phyloP scores from a whole-genome alignment of 2,113 vertebrate genomes.

The Sitta europaea region DNA sequence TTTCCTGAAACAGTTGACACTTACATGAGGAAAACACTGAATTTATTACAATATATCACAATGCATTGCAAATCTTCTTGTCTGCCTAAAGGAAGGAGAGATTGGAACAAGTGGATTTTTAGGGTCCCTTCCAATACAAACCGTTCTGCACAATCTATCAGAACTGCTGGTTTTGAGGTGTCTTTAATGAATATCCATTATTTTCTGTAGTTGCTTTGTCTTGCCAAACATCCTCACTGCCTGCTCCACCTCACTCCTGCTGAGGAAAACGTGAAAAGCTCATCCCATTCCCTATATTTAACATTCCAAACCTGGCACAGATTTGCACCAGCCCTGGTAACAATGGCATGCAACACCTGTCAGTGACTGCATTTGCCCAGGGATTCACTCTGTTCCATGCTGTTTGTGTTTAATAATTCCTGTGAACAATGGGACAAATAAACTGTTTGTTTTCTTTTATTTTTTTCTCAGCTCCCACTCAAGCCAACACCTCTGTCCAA shows the following conservation, averaged over 20 bases:
- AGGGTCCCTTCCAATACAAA: neutral
- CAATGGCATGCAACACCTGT: conserved; percentile 49
- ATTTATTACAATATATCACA: neutral
- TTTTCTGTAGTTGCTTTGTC: neutral
- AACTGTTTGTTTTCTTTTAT: neutral
- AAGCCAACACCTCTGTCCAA: conserved; percentile 8
- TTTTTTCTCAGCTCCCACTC: neutral
- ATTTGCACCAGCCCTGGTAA: neutral
- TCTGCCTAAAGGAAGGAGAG: neutral
- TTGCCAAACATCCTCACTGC: neutral
- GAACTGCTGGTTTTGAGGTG: neutral
- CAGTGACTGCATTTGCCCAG: conserved; percentile 31
- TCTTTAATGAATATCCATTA: neutral
- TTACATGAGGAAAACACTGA: neutral
- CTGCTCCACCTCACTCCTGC: neutral
- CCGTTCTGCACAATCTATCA: neutral
- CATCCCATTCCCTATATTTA: conserved; percentile 8
- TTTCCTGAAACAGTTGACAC: neutral
- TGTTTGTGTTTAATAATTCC: neutral
- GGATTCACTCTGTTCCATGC: neutral
- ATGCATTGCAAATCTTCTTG: neutral
- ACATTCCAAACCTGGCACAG: conserved; percentile 12
- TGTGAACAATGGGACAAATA: conserved; percentile 20
- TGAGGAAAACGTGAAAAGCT: neutral
- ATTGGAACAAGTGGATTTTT: neutral